phyloP scores from a whole-genome alignment of 2,113 vertebrate genomes.

The Glaucomys volans region DNA sequence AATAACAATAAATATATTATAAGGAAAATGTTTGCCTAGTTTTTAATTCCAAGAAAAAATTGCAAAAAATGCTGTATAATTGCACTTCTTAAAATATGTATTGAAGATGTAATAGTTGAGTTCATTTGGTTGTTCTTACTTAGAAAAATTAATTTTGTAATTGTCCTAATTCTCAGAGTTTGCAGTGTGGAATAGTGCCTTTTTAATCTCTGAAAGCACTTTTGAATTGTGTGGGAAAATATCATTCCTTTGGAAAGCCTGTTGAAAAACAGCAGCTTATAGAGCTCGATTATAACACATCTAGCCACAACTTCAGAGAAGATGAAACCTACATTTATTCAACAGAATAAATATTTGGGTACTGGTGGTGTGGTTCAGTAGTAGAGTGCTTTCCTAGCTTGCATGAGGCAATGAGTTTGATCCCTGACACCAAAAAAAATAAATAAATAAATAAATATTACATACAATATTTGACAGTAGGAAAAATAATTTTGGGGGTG shows the following conservation, averaged over 20 bases:
- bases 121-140: neutral
- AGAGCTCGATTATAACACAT: neutral
- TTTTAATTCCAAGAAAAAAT: neutral
- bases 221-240: neutral
- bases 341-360: neutral
- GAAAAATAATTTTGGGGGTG: neutral
- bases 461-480: neutral
- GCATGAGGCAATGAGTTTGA: too few species aligned
- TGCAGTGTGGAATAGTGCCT: neutral
- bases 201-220: neutral
- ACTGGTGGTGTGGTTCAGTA: too few species aligned
- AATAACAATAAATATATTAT: neutral
- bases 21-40: neutral
- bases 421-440: too few species aligned
- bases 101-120: neutral
- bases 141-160: neutral
- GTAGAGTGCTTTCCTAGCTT: too few species aligned
- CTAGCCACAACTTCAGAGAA: neutral
- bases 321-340: neutral
- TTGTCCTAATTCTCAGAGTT: neutral
- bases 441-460: neutral
- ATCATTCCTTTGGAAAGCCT: neutral
- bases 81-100: neutral
- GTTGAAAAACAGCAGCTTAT: neutral
- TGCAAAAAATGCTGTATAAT: neutral